Conservation (phyloP, 2,888 invertebrate genomes). For the Gortyna flavago region DNA sequence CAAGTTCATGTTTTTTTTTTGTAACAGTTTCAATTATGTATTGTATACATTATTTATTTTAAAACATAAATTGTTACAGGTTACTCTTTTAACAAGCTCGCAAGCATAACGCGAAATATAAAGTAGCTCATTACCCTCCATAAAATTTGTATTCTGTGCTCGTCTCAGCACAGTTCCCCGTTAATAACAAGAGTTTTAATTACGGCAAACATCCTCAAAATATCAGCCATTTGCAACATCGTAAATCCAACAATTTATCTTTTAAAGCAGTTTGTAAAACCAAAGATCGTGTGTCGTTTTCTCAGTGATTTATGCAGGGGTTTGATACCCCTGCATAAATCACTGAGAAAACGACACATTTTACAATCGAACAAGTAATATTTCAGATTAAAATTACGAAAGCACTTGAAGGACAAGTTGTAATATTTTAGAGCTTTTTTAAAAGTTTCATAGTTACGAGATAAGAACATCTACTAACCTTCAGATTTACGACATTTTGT, state of each 20-base stretch:
- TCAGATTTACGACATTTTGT: conserved; percentile 24
- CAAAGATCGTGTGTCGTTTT: too few relatives aligned
- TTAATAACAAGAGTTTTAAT: conserved; percentile 59
- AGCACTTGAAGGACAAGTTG: conserved; percentile 44
- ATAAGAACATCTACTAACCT: conserved; percentile 40
- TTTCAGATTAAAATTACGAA: conserved; percentile 53
- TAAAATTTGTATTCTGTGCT: conserved; percentile 52
- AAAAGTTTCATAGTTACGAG: conserved; percentile 51
- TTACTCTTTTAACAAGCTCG: background rate
- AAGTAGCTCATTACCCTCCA: conserved; percentile 53
- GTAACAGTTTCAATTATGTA: background rate
- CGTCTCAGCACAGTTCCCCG: conserved; percentile 35
- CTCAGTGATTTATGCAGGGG: too few relatives aligned
- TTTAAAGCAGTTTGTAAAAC: conserved; percentile 52
- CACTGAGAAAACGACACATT: conserved; percentile 41
- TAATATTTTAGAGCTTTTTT: conserved; percentile 53
- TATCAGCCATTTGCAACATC: conserved; percentile 51
- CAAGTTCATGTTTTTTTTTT: background rate
- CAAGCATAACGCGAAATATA: conserved; percentile 35
- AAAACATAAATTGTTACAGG: background rate
- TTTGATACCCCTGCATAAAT: conserved; percentile 58
- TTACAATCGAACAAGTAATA: conserved; percentile 56
- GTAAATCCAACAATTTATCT: conserved; percentile 57
- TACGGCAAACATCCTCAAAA: conserved; percentile 59
- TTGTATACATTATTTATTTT: background rate